Conservation (phyloP, 2,113 vertebrate genomes). For the Xiphorhynchus elegans region DNA sequence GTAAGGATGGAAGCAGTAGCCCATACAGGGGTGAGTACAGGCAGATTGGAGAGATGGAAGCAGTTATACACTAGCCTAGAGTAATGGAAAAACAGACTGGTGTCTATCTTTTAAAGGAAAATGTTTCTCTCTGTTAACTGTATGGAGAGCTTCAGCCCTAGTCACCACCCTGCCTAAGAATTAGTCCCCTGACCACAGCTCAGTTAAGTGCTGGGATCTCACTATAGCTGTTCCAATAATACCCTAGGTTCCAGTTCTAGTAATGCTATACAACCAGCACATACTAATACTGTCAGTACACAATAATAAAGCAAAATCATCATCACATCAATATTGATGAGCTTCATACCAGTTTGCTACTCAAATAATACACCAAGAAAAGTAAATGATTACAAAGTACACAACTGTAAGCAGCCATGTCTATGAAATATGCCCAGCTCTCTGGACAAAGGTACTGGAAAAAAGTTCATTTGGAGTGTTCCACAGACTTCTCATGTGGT, state of each 20-base stretch:
- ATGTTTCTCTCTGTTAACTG: not conserved
- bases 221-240: not conserved
- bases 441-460: not conserved
- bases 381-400: not conserved
- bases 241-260: not conserved
- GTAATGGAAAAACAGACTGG: not conserved
- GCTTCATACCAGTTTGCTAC: not conserved
- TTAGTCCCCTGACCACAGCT: not conserved
- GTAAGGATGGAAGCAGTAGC: not conserved
- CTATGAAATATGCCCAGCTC: not conserved
- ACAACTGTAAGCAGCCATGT: not conserved
- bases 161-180: not conserved
- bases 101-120: not conserved
- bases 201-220: not conserved
- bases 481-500: not conserved
- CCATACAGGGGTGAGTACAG: accelerated
- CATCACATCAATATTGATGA: not conserved
- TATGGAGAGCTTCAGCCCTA: not conserved
- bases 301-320: not conserved
- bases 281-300: not conserved
- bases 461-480: not conserved
- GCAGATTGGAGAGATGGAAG: not conserved
- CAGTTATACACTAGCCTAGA: not conserved
- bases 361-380: not conserved
- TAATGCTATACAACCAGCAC: not conserved